These are phyloP conservation scores for Hartigia nigra DNA, from an alignment of 2,888 invertebrate genomes.

Conservation along the genomic window DNA sequence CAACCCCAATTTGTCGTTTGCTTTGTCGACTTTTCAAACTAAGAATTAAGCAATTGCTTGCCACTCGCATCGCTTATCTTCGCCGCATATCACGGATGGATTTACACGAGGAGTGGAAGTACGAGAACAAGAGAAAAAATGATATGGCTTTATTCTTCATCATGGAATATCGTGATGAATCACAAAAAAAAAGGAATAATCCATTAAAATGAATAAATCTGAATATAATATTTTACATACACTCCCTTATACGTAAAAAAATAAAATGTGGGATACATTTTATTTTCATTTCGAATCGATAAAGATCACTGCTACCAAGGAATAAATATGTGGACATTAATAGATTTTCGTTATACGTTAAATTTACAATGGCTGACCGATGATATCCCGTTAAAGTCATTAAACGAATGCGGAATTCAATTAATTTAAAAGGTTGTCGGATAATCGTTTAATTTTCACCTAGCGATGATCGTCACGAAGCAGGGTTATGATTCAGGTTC, in stretches of 20 bases:
- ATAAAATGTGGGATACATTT: background rate
- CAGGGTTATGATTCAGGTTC: background rate
- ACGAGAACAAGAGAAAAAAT: background rate
- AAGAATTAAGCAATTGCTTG: conserved; percentile 46
- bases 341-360: background rate
- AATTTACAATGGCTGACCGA: background rate
- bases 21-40: conserved; percentile 60
- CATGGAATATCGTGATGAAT: background rate
- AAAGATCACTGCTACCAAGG: background rate
- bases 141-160: background rate
- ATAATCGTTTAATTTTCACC: background rate
- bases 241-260: background rate
- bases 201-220: background rate
- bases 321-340: background rate
- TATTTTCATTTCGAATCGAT: background rate
- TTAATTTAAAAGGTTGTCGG: background rate
- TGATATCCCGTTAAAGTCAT: background rate
- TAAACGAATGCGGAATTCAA: background rate
- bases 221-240: background rate
- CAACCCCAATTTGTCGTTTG: conserved; percentile 19
- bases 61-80: conserved; percentile 7
- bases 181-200: background rate
- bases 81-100: conserved; percentile 12
- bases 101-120: conserved; percentile 10
- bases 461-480: background rate